Percentiles rank a stretch among this genome's conserved stretches.
phyloP scores from a whole-genome alignment of 2,113 vertebrate species.

The Serinus canaria region DNA sequence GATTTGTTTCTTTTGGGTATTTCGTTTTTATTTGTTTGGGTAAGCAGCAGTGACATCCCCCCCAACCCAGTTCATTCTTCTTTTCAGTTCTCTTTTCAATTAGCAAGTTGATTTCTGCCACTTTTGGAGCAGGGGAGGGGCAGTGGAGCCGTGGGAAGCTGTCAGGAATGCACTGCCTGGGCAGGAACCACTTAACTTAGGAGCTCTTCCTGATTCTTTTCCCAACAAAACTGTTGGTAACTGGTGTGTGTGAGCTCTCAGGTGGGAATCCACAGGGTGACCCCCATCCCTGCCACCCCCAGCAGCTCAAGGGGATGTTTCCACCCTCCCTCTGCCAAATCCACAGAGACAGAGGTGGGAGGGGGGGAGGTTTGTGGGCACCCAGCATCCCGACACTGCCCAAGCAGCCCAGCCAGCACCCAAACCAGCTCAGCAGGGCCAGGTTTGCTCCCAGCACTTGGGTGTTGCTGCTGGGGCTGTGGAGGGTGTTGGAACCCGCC shows the following conservation, averaged over 20 bases:
- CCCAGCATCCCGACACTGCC: background rate
- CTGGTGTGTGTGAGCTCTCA: background rate
- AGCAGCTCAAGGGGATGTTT: rapidly evolving
- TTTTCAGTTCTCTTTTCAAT: background rate
- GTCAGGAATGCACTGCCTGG: background rate
- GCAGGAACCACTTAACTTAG: background rate
- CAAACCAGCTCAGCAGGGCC: constrained; percentile 19
- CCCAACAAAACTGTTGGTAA: background rate
- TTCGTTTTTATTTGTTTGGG: background rate
- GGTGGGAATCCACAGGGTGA: rapidly evolving
- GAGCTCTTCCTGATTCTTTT: background rate
- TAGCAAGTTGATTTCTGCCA: background rate
- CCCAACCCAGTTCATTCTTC: background rate
- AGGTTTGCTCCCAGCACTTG: constrained; percentile 18
- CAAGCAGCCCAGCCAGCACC: background rate
- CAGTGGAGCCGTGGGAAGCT: background rate
- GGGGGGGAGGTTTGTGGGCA: background rate
- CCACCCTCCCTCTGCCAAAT: background rate
- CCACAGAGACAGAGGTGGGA: background rate
- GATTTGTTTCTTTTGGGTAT: constrained; percentile 60
- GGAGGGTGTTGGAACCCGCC: background rate
- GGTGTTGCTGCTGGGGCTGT: constrained; percentile 29
- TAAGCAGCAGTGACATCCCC: background rate
- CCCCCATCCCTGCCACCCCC: background rate
- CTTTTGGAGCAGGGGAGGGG: background rate